Conservation (phyloP, 2,888 invertebrate genomes). For the Synanthedon tipuliformis region DNA sequence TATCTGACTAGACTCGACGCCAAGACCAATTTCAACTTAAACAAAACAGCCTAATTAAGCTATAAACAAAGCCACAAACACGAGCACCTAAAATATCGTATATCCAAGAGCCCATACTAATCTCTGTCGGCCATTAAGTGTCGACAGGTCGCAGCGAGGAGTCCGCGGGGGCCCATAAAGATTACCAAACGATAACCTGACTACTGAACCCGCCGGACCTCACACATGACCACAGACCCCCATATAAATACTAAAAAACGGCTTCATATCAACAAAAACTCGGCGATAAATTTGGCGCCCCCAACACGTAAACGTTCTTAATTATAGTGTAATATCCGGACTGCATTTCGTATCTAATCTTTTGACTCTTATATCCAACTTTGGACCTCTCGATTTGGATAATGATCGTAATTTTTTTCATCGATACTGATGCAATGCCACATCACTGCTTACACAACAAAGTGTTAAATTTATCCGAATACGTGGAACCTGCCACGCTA, state of each 20-base stretch:
- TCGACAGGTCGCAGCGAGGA: conserved; percentile 61
- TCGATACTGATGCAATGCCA: conserved; percentile 36
- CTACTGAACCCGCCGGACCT: conserved; percentile 60
- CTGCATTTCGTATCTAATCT: conserved; percentile 59
- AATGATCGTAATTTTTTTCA: conserved; percentile 28
- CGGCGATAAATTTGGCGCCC: conserved; percentile 70
- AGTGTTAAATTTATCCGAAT: not conserved
- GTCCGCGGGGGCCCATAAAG: conserved; percentile 61
- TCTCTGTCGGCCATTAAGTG: conserved; percentile 62
- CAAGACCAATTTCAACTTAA: conserved; percentile 51
- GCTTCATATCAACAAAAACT: conserved; percentile 66
- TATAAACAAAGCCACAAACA: conserved; percentile 68
- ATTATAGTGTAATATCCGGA: conserved; percentile 65
- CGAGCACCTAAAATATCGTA: conserved; percentile 51
- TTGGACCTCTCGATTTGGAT: conserved; percentile 20
- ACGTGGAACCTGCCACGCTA: conserved; percentile 5
- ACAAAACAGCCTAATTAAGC: conserved; percentile 70
- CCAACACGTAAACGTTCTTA: conserved; percentile 66
- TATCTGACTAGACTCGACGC: conserved; percentile 57
- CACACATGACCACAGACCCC: conserved; percentile 51
- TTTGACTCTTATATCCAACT: conserved; percentile 42
- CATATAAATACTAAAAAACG: conserved; percentile 61
- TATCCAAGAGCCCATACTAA: conserved; percentile 40
- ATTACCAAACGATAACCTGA: conserved; percentile 64
- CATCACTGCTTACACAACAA: not conserved